These are phyloP conservation scores for Apoderus coryli DNA, from an alignment of 2,888 invertebrate genomes.

Conservation along the genomic window DNA sequence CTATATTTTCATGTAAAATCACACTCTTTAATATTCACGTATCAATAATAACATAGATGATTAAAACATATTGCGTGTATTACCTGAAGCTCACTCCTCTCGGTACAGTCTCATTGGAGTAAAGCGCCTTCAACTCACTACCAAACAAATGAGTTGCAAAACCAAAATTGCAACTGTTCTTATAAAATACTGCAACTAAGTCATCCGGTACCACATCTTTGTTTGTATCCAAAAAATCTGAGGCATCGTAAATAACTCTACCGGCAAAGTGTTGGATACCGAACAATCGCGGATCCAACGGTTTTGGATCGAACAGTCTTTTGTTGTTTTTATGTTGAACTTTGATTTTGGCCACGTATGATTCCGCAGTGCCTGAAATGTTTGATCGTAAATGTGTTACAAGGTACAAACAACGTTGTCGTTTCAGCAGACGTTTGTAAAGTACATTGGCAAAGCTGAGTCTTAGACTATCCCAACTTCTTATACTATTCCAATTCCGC, in stretches of 20 bases:
- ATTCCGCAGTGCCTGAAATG: constrained; percentile 68
- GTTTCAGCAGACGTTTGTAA: no score
- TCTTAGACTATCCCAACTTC: no score
- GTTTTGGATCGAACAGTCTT: constrained; percentile 64
- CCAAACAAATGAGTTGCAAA: constrained; percentile 94
- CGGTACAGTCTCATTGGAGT: constrained; percentile 58
- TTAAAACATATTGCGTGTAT: no score
- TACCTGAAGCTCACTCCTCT: constrained; percentile 55
- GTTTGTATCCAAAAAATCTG: constrained; percentile 82
- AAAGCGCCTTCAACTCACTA: constrained; percentile 73
- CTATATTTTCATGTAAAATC: no score
- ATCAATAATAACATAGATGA: no score
- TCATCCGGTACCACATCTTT: constrained; percentile 87
- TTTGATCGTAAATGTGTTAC: no score
- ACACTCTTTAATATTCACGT: no score
- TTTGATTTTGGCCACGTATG: constrained; percentile 66
- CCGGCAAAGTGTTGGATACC: constrained; percentile 85
- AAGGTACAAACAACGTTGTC: no score
- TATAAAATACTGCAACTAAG: constrained; percentile 82
- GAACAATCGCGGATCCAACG: constrained; percentile 67
- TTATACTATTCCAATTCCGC: no score
- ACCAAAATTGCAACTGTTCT: constrained; percentile 88
- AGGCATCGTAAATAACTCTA: constrained; percentile 75
- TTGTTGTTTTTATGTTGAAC: constrained; percentile 68
- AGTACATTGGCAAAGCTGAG: no score